These are phyloP conservation scores for Otolemur garnettii DNA, from an alignment of 2,113 vertebrate genomes.

Conservation along the genomic window DNA sequence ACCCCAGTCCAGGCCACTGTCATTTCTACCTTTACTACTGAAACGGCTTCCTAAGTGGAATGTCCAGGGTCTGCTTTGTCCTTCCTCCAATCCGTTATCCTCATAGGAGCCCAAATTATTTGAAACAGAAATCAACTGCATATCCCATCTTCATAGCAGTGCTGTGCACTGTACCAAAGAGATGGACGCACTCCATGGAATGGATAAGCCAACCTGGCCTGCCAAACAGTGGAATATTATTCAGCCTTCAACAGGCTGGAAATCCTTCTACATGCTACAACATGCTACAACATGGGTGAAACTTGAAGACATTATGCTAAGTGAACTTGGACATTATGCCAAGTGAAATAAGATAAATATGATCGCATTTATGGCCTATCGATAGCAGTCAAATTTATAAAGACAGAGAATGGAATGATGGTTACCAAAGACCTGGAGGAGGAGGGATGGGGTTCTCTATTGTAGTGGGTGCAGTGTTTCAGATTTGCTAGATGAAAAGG, in stretches of 20 bases:
- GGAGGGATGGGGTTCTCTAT: background rate
- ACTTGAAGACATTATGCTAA: background rate
- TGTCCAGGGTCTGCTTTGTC: background rate
- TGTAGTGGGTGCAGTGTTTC: background rate
- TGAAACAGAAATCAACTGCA: background rate
- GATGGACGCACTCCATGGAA: background rate
- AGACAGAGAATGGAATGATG: background rate
- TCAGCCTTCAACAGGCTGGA: background rate
- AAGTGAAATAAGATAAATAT: background rate
- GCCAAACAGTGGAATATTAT: fast-evolving
- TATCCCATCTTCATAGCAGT: background rate
- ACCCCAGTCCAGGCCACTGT: background rate
- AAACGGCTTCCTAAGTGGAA: background rate
- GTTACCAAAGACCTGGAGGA: background rate
- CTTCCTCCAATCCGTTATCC: background rate
- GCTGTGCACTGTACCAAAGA: background rate
- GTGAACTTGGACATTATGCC: background rate
- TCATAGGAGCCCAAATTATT: background rate
- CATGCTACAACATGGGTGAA: background rate
- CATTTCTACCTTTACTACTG: fast-evolving
- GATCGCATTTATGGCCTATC: too few species aligned
- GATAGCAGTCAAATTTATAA: background rate
- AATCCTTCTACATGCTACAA: background rate
- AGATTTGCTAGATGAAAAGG: background rate
- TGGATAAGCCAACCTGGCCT: background rate